These are phyloP conservation scores for Barnardius zonarius DNA, from an alignment of 2,113 vertebrate genomes.

Conservation along the genomic window DNA sequence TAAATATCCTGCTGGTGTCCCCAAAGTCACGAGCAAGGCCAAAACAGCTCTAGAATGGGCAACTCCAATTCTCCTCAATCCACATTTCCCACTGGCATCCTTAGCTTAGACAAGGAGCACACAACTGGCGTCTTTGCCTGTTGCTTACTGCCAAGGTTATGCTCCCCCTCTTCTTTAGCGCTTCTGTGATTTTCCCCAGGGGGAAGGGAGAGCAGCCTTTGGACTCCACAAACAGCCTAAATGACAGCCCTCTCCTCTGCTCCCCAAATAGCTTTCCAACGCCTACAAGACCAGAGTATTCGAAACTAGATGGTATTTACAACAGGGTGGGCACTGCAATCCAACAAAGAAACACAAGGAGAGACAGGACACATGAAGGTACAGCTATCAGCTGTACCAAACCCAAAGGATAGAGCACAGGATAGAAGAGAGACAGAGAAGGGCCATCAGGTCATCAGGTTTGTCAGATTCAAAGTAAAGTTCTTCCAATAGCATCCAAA, in stretches of 20 bases:
- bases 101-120: neutral
- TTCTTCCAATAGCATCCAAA: neutral
- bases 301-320: neutral
- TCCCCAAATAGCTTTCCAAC: neutral
- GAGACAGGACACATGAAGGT: neutral
- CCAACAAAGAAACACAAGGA: neutral
- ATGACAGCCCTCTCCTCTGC: neutral
- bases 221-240: neutral
- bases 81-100: slow-evolving; percentile 9
- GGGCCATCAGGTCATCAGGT: neutral
- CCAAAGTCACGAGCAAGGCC: neutral
- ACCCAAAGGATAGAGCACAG: neutral
- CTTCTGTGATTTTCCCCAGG: slow-evolving; percentile 17
- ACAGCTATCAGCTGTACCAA: neutral
- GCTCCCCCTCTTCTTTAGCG: slow-evolving; percentile 2
- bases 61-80: neutral
- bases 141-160: neutral
- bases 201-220: neutral
- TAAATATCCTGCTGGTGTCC: neutral
- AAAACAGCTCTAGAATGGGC: neutral
- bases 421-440: neutral
- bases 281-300: neutral
- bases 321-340: neutral
- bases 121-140: slow-evolving; percentile 11
- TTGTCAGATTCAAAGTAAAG: neutral